phyloP scores from a whole-genome alignment of 1,140 invertebrate genomes.

The Yoshiicerus persimilis region DNA sequence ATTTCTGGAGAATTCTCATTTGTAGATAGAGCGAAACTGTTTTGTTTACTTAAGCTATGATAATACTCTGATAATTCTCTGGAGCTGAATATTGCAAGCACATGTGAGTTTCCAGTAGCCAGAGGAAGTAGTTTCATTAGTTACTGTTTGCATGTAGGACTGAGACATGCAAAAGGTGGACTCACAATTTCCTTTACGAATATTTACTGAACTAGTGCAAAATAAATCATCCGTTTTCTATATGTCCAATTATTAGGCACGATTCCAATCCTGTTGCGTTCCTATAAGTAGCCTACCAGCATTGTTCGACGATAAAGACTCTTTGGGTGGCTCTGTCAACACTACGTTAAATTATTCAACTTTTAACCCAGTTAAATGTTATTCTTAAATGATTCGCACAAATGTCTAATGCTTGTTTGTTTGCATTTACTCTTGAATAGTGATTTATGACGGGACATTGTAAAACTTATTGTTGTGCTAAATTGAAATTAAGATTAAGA shows the following conservation, averaged over 20 bases:
- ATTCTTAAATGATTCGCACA: neutral
- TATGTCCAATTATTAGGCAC: neutral
- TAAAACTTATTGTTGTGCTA: neutral
- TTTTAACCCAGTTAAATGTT: neutral
- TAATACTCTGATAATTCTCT: neutral
- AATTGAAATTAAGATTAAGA: neutral
- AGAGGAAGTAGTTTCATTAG: neutral
- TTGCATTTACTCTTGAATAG: neutral
- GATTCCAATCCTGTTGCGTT: neutral
- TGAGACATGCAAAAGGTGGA: neutral
- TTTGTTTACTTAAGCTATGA: neutral
- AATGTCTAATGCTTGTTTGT: neutral
- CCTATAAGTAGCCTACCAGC: neutral
- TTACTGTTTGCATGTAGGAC: neutral
- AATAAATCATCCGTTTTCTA: neutral
- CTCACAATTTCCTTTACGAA: slow-evolving; percentile 1
- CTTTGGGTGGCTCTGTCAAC: neutral
- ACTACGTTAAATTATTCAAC: neutral
- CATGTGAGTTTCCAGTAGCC: neutral
- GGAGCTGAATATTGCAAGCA: neutral
- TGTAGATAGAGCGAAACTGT: neutral
- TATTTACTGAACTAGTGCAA: neutral
- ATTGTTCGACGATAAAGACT: neutral
- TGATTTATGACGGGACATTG: neutral
- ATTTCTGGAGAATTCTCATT: neutral